Base-by-base conservation (phyloP, 1,140 invertebrate species). In the Procambarus virginalis region DNA sequence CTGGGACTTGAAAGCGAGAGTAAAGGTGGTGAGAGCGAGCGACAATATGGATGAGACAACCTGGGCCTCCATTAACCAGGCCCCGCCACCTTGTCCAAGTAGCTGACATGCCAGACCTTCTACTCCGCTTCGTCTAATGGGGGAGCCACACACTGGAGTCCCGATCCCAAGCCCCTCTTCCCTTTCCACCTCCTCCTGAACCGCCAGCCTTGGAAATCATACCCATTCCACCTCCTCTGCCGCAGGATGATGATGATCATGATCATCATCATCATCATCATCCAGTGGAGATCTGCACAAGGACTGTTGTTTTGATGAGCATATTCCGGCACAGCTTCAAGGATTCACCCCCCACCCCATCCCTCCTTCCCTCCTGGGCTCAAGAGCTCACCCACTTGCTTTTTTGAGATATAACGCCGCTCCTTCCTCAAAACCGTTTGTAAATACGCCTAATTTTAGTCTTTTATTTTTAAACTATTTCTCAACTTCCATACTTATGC, bases 121-220 rank as follows among this genome's bases (percentile, higher is more conserved):
- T 22, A 49, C 17, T 3, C 77, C 75, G 20, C 77, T 79, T 78
- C 77, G 51, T 55, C n/a, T 79, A 79, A 79, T 49, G 48, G 46
- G 34, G 46, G 48, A 14, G 48, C 46, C 77, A 14, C 48, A 77
- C 75, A 34, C 48, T 77, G 2, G 9, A 20, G 4, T 46, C 20
- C 75, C 75, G 12, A 3, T 3, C 75, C 75, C 22, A 5, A 10
- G 5, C 48, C 20, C n/a, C 10, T 22, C n/a, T 34, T 22, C 68
- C 22, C 34, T 22, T n/a, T 2, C 60, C 60, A 4, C 6, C 10
- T 64, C 60, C 10, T 17, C 60, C 60, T 1, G 12, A 17, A 17
- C 12, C 12, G 12, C 20, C 60, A 4, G 3, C 14, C 9, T 17
- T 3, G 9, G 9, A 0, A 34, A 9, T 20, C 17, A 14, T 17